Evolutionary conservation across 2,797 vertebrate species (phyloP).

Genomic region (Pseudotriccus pelzelni): DNA sequence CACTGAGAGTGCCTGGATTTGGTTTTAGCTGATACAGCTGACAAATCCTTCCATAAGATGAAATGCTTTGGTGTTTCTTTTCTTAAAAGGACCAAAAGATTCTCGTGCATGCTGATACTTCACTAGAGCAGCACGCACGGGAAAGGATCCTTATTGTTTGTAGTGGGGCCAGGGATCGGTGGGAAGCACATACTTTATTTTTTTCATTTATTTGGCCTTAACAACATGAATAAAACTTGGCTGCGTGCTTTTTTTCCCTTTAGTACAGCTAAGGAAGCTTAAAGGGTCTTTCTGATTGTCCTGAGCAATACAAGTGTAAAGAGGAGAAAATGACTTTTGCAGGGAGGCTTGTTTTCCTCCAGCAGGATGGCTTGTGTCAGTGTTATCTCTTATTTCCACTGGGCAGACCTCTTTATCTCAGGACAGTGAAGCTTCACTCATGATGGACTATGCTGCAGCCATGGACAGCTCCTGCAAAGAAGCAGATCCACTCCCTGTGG

Average conservation of each 20-base stretch:
- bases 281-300: neutral
- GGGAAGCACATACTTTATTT: neutral
- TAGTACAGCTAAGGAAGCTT: neutral
- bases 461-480: constrained; percentile 86
- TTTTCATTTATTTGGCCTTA: neutral
- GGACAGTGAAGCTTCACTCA: constrained; percentile 87
- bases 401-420: constrained; percentile 85
- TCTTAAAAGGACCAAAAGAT: neutral
- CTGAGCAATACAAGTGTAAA: neutral
- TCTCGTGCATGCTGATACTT: neutral
- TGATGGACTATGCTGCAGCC: constrained; percentile 90
- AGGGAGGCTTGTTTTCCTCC: neutral
- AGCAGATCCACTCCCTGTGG: constrained; percentile 42
- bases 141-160: neutral
- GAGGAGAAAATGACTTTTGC: neutral
- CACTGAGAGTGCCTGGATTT: neutral
- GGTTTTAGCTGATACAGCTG: neutral
- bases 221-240: neutral
- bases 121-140: neutral
- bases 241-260: neutral
- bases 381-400: neutral
- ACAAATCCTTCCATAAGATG: neutral
- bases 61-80: neutral
- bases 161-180: neutral
- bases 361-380: neutral